A percentile compares a stretch with the other conserved stretches of the same genome.
These are phyloP conservation scores for Psylliodes chrysocephalus DNA, from an alignment of 2,888 invertebrate species.

Conservation along the genomic window DNA sequence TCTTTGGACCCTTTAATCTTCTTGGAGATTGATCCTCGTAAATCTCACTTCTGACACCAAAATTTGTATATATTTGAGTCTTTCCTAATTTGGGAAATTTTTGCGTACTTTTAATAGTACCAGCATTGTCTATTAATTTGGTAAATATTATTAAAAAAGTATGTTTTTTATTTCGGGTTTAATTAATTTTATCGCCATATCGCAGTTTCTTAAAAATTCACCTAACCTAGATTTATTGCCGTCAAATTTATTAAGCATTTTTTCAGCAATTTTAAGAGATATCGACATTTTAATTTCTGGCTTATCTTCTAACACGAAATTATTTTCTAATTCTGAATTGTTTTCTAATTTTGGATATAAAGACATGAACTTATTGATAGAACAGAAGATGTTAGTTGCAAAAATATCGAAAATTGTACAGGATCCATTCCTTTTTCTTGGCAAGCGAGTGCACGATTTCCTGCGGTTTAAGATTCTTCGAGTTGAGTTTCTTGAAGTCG, in stretches of 20 bases:
- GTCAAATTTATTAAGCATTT: conserved; percentile 33
- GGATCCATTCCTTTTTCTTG: no score
- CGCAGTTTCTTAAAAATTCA: conserved; percentile 37
- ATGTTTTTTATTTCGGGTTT: conserved; percentile 26
- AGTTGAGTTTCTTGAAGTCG: no score
- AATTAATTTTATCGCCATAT: conserved; percentile 34
- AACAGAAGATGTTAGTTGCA: background rate
- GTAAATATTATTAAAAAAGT: conserved; percentile 42
- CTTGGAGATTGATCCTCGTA: no score
- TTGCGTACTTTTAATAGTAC: conserved; percentile 39
- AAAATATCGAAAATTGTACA: conserved; percentile 5
- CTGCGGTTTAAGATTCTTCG: no score
- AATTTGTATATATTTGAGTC: no score
- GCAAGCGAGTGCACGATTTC: no score
- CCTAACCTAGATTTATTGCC: conserved; percentile 34
- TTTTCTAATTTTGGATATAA: conserved; percentile 15
- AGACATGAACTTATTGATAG: background rate
- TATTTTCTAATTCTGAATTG: background rate
- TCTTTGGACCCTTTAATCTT: no score
- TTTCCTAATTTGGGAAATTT: conserved; percentile 39
- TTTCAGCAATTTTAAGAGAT: conserved; percentile 25
- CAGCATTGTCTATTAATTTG: conserved; percentile 44
- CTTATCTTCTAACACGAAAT: background rate
- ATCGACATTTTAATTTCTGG: conserved; percentile 7
- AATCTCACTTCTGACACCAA: no score